Conservation (phyloP, 1,140 invertebrate genomes). For the Pseudomyrmex flavicornis region DNA sequence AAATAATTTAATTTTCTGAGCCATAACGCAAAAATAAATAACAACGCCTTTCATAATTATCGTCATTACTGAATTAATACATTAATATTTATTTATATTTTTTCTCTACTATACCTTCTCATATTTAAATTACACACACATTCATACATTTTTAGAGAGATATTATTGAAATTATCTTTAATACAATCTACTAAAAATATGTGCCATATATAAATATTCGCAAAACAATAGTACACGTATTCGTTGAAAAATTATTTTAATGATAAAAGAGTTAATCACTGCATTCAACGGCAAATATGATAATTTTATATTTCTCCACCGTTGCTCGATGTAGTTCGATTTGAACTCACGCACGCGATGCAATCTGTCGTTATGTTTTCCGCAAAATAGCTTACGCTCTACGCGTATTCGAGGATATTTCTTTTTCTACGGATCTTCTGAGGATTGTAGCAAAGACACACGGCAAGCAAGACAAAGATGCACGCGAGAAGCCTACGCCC, state of each 20-base stretch:
- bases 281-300: neutral
- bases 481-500: slow-evolving; percentile 29
- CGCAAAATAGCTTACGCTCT: slow-evolving; percentile 23
- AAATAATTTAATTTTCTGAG: slow-evolving; percentile 41
- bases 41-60: slow-evolving; percentile 38
- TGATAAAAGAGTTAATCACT: neutral
- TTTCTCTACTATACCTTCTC: neutral
- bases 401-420: slow-evolving; percentile 39
- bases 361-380: neutral
- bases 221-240: neutral
- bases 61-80: slow-evolving; percentile 11
- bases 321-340: slow-evolving; percentile 14
- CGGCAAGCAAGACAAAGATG: slow-evolving; percentile 21
- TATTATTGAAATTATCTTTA: slow-evolving; percentile 20
- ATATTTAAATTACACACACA: no score
- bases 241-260: neutral
- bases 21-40: slow-evolving; percentile 21
- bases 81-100: neutral
- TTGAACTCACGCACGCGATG: slow-evolving; percentile 29
- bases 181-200: slow-evolving; percentile 13
- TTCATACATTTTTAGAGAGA: neutral
- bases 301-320: neutral
- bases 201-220: no score
- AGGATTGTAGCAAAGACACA: neutral
- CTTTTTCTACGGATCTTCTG: slow-evolving; percentile 1